These are phyloP conservation scores for Anguilla obscura DNA, from an alignment of 2,797 vertebrate genomes.

Conservation along the genomic window DNA sequence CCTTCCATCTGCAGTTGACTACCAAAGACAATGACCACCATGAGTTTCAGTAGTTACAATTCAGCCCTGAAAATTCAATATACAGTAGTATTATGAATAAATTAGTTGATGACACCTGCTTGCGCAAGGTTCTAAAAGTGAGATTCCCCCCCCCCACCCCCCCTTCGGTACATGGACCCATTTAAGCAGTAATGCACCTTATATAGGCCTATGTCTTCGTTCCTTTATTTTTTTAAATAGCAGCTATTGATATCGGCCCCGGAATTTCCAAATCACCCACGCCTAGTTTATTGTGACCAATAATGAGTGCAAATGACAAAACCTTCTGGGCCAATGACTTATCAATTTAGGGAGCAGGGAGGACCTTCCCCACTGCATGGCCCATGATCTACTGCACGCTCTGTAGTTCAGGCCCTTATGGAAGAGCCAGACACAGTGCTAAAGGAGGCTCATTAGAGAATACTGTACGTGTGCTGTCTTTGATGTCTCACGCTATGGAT, in stretches of 20 bases:
- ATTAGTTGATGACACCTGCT: neutral
- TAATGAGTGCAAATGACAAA: neutral
- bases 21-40: neutral
- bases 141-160: neutral
- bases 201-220: neutral
- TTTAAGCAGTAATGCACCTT: neutral
- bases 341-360: neutral
- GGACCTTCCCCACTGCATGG: neutral
- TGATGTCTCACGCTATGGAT: constrained; percentile 57
- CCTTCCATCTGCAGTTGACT: neutral
- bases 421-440: constrained; percentile 37
- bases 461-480: constrained; percentile 48
- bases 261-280: neutral
- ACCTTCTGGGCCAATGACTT: neutral
- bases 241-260: neutral
- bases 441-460: constrained; percentile 34
- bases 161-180: neutral
- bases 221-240: neutral
- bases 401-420: constrained; percentile 8
- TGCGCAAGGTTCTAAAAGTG: neutral
- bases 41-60: neutral
- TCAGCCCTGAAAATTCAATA: neutral
- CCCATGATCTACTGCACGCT: neutral
- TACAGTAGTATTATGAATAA: neutral
- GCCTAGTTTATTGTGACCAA: neutral